Evolutionary conservation across 2,113 vertebrate genomes (phyloP).

Genomic region (Manacus vitellinus): DNA sequence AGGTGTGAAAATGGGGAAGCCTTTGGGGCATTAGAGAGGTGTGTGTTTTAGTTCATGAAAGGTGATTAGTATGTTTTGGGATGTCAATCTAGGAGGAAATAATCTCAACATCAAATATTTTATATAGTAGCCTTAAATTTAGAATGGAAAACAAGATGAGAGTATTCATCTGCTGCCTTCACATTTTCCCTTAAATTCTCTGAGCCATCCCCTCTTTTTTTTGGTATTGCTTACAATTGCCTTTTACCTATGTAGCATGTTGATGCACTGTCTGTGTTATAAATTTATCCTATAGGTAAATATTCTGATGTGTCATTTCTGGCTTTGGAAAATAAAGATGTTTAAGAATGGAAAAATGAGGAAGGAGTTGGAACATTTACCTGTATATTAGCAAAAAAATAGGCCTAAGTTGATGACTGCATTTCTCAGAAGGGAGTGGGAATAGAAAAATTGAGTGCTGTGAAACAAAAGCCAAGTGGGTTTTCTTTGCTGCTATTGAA

Average conservation of each 20-base stretch:
- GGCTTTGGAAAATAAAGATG: background rate
- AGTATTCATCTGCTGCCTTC: background rate
- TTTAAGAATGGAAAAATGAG: background rate
- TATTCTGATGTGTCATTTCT: background rate
- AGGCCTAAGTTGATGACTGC: background rate
- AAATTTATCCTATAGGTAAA: background rate
- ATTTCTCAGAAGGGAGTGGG: background rate
- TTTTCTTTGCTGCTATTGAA: background rate
- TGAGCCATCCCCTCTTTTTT: background rate
- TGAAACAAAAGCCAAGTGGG: background rate
- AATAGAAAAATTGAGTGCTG: background rate
- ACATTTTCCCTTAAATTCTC: background rate
- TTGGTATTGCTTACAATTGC: background rate
- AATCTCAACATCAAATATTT: background rate
- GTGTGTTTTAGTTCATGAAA: background rate
- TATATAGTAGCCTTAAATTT: background rate
- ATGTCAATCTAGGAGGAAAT: background rate
- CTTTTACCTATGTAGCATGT: background rate
- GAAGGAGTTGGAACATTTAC: background rate
- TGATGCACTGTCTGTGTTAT: background rate
- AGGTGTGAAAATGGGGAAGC: background rate
- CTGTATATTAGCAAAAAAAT: background rate
- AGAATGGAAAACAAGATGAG: background rate
- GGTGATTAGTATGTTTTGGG: background rate
- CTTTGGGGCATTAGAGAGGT: background rate